These are phyloP conservation scores for Caenorhabditis doughertyi DNA, from an alignment of 2,888 invertebrate genomes.

Conservation along the genomic window DNA sequence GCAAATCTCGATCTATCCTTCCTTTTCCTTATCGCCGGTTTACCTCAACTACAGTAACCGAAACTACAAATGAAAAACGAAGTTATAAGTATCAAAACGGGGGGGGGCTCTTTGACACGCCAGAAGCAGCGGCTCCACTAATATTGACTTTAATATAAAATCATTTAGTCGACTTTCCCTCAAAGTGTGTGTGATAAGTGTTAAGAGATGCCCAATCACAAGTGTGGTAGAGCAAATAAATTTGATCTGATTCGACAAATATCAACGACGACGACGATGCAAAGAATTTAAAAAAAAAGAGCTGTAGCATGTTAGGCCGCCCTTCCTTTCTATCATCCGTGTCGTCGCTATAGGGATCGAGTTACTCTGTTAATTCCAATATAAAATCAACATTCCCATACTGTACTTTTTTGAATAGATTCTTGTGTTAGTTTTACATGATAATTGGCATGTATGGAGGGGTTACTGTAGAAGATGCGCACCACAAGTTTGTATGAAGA, in stretches of 20 bases:
- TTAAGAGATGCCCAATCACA: conserved; percentile 65
- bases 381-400: conserved; percentile 8
- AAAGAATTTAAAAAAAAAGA: neutral
- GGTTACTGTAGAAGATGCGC: conserved; percentile 48
- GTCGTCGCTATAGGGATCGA: conserved; percentile 9
- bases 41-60: conserved; percentile 46
- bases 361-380: conserved; percentile 18
- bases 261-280: too few species aligned
- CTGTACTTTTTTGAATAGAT: neutral
- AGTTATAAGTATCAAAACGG: conserved; percentile 35
- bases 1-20: conserved; percentile 32
- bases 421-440: conserved; percentile 2
- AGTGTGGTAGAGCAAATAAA: conserved; percentile 51
- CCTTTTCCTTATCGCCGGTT: neutral
- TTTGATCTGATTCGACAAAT: conserved; percentile 8
- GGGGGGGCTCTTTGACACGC: conserved; percentile 38
- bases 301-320: conserved; percentile 34
- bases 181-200: conserved; percentile 56
- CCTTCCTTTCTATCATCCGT: conserved; percentile 21
- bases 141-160: conserved; percentile 60
- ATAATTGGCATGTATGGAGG: conserved; percentile 24
- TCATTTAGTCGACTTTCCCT: conserved; percentile 24
- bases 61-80: neutral
- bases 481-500: too few species aligned
- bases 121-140: conserved; percentile 38